Evolutionary conservation across 2,113 vertebrate species (phyloP).

Genomic region (Prionailurus viverrinus): DNA sequence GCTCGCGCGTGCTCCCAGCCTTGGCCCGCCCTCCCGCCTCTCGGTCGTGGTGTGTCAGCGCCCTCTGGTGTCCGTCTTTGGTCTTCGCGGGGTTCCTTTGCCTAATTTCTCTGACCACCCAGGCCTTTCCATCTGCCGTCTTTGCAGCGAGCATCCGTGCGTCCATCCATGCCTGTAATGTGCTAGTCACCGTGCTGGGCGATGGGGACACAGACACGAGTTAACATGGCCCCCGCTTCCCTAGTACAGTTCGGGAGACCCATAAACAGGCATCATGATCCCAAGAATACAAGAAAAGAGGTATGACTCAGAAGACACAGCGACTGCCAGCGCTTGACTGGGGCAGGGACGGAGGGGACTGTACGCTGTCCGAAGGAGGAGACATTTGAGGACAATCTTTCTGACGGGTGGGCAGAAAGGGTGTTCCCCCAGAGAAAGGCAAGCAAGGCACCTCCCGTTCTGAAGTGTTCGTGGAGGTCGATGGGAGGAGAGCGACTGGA

Average conservation of each 20-base stretch:
- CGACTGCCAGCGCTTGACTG: neutral
- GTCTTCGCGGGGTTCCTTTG: neutral
- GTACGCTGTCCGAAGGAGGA: slow-evolving; percentile 3
- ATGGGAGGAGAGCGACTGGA: neutral
- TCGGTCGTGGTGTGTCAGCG: slow-evolving; percentile 27
- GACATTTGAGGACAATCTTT: slow-evolving; percentile 57
- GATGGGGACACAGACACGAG: neutral
- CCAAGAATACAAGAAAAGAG: slow-evolving; percentile 43
- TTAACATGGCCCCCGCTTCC: neutral
- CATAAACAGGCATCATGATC: slow-evolving; percentile 8
- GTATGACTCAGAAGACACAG: slow-evolving; percentile 61
- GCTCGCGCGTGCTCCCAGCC: neutral
- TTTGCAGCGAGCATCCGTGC: neutral
- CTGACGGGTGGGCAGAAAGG: slow-evolving; percentile 57
- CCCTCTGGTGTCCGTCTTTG: slow-evolving; percentile 52
- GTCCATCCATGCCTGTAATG: neutral
- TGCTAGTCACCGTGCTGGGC: neutral
- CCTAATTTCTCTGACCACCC: neutral
- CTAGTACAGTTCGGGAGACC: neutral
- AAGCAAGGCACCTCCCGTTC: neutral
- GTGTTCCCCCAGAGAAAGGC: neutral
- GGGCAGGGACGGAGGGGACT: neutral
- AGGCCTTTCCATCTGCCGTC: no score
- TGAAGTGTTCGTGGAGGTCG: neutral
- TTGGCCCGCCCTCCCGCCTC: neutral